Percentiles rank a stretch among this genome's conserved stretches.
Evolutionary conservation across 2,113 vertebrate species (phyloP).

Genomic region (Rhea pennata): DNA sequence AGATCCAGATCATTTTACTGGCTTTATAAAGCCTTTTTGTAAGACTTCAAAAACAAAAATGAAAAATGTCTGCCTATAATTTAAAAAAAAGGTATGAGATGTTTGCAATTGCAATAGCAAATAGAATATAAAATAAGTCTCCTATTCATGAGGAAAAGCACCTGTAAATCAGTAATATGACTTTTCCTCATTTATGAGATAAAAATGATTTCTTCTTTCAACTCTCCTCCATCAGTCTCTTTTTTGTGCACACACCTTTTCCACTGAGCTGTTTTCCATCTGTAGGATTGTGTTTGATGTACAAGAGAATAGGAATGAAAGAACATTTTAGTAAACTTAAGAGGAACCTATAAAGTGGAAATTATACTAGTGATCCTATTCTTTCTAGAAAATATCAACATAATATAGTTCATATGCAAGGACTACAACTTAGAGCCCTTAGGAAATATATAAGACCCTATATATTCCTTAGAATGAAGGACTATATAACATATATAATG

Average conservation of each 20-base stretch:
- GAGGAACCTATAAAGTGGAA: neutral
- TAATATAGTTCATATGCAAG: neutral
- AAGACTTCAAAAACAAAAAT: neutral
- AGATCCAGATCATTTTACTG: neutral
- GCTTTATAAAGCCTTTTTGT: neutral
- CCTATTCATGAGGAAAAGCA: neutral
- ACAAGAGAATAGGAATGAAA: neutral
- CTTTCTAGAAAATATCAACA: neutral
- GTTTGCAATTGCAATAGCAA: neutral
- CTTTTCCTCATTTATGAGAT: neutral
- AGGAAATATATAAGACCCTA: neutral
- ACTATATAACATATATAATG: neutral
- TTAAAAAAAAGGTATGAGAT: neutral
- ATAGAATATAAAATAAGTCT: neutral
- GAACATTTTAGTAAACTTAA: neutral
- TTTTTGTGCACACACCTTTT: neutral
- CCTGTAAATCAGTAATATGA: neutral
- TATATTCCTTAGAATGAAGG: neutral
- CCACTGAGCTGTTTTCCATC: neutral
- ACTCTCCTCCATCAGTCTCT: neutral
- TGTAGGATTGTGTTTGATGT: neutral
- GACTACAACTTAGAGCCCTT: neutral
- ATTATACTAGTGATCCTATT: neutral
- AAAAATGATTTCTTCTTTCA: neutral
- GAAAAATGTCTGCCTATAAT: neutral